These are phyloP conservation scores for Meiosimyza decipiens DNA, from an alignment of 2,888 invertebrate genomes.

Conservation along the genomic window DNA sequence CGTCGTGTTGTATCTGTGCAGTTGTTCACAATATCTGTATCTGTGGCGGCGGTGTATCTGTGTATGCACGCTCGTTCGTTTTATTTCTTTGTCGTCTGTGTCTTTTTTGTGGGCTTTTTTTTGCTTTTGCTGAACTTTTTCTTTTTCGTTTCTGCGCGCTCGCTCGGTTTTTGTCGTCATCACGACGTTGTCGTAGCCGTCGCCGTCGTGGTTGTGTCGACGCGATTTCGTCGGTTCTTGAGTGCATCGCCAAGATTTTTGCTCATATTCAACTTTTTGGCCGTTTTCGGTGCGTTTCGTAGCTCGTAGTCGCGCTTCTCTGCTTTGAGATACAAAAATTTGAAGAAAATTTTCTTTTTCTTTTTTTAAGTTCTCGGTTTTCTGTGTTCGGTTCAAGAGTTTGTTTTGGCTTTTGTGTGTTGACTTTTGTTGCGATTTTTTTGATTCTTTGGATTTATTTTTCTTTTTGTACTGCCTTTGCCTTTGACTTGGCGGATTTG, in stretches of 20 bases:
- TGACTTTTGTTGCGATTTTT: slow-evolving; percentile 22
- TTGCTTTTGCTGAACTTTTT: slow-evolving; percentile 1
- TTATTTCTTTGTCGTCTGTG: neutral
- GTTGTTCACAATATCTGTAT: neutral
- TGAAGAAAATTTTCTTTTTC: slow-evolving; percentile 46
- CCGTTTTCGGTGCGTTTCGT: slow-evolving; percentile 66
- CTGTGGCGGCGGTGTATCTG: neutral
- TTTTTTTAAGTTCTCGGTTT: slow-evolving; percentile 8
- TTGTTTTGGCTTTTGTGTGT: slow-evolving; percentile 25
- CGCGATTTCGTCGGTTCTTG: slow-evolving; percentile 58
- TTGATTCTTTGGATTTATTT: slow-evolving; percentile 20
- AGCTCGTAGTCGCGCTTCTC: slow-evolving; percentile 52
- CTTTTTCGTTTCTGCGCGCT: slow-evolving; percentile 1
- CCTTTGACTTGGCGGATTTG: slow-evolving; percentile 19
- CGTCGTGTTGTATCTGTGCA: slow-evolving; percentile 17
- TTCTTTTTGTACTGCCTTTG: slow-evolving; percentile 29
- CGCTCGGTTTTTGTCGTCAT: slow-evolving; percentile 10
- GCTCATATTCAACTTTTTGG: slow-evolving; percentile 66
- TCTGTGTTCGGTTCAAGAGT: slow-evolving; percentile 6
- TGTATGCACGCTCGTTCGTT: neutral
- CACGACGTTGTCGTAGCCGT: slow-evolving; percentile 20
- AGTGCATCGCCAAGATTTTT: slow-evolving; percentile 66
- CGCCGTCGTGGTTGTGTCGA: slow-evolving; percentile 36
- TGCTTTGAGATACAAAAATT: slow-evolving; percentile 38
- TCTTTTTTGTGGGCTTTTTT: neutral